Evolutionary conservation across 2,113 vertebrate species (phyloP).

Genomic region (Myrmecobius fasciatus): DNA sequence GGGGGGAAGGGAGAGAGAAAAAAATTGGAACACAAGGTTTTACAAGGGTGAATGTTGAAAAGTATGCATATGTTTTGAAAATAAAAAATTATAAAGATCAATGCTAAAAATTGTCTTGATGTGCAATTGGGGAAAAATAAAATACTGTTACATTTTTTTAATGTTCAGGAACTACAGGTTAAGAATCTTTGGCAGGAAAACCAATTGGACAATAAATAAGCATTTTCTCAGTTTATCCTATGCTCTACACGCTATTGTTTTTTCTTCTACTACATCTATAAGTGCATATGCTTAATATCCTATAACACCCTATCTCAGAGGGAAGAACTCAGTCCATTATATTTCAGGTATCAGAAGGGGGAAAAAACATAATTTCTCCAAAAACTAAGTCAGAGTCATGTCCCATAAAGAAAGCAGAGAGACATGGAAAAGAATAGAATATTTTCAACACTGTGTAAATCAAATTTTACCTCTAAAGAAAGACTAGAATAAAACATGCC

Average conservation of each 20-base stretch:
- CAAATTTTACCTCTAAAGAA: slow-evolving; percentile 14
- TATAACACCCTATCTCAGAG: not conserved
- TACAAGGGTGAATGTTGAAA: too few species aligned
- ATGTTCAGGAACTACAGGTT: not conserved
- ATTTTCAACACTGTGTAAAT: not conserved
- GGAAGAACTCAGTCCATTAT: slow-evolving; percentile 6
- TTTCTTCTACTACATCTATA: not conserved
- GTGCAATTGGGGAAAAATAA: too few species aligned
- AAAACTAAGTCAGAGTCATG: not conserved
- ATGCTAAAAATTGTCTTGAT: too few species aligned
- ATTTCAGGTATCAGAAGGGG: not conserved
- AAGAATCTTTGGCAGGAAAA: not conserved
- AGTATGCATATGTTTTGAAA: too few species aligned
- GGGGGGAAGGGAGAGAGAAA: too few species aligned
- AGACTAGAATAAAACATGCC: not conserved
- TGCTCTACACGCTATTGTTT: not conserved
- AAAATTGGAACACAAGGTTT: too few species aligned
- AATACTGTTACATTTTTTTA: not conserved
- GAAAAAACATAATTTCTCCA: not conserved
- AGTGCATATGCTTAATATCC: not conserved
- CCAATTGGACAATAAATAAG: not conserved
- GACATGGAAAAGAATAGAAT: slow-evolving; percentile 14
- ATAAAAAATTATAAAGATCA: too few species aligned
- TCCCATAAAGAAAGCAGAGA: slow-evolving; percentile 1
- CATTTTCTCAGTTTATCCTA: not conserved